phyloP scores from a whole-genome alignment of 2,888 invertebrate genomes.

The Sminthurides aquaticus region DNA sequence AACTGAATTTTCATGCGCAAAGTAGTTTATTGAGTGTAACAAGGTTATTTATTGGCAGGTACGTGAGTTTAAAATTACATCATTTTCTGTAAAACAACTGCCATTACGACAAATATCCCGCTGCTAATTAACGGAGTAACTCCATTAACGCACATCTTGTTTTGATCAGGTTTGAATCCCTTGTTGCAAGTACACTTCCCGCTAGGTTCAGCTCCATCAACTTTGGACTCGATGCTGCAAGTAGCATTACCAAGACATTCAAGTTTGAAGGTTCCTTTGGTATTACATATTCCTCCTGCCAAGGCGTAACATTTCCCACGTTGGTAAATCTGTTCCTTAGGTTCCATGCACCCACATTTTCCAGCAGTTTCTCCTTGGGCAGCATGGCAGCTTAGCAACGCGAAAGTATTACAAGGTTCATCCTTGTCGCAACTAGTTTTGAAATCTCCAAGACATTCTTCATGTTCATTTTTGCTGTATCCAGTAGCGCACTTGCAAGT shows the following conservation, averaged over 20 bases:
- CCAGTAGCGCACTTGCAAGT: constrained; percentile 8
- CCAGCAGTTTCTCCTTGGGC: neutral
- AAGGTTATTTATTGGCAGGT: neutral
- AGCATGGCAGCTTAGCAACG: constrained; percentile 11
- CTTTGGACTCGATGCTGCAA: neutral
- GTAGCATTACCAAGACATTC: constrained; percentile 7
- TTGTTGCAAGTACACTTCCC: constrained; percentile 14
- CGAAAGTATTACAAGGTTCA: constrained; percentile 7
- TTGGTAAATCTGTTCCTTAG: constrained; percentile 12
- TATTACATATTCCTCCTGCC: constrained; percentile 6
- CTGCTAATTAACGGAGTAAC: neutral
- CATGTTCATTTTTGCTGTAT: neutral
- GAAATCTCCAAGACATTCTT: constrained; percentile 11
- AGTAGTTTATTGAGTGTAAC: neutral
- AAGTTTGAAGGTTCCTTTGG: neutral
- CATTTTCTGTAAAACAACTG: neutral
- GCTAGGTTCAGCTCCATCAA: neutral
- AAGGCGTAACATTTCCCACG: constrained; percentile 12
- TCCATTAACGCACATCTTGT: constrained; percentile 1
- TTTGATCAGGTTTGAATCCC: neutral
- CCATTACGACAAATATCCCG: neutral
- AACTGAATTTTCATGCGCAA: no score
- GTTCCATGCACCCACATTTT: constrained; percentile 14
- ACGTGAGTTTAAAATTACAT: neutral
- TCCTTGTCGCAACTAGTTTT: constrained; percentile 5